Base-by-base conservation (phyloP, 1,140 invertebrate species). In the Dendrolimus kikuchii region DNA sequence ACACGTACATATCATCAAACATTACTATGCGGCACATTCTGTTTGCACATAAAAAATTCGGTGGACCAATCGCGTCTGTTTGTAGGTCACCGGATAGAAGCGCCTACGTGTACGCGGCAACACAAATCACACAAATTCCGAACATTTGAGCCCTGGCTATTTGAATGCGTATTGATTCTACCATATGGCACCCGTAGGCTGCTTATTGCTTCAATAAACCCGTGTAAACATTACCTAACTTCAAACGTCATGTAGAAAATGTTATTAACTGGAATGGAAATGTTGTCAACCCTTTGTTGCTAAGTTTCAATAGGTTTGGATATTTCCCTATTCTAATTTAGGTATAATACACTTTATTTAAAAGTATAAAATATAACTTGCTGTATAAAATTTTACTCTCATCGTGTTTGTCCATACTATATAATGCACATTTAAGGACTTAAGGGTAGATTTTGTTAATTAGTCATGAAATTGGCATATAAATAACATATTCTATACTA, bases 31-130 rank as follows among this genome's bases (percentile, higher is more conserved):
- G 48, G 55, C 43, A 46, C 41, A 55, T 53, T 52, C 53, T 38
- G 44, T 45, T 40, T 61, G 57, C 57, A 55, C 57, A 69, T 72
- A 62, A 72, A 67, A 66, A 64, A 69, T 66, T 66, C 57, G 46
- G 39, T 49, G 55, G 8, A 48, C 46, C 49, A 49, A 51, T 56
- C 49, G 46, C 49, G 46, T 44, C 46, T 57, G 56, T 69, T 65
- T 62, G 51, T 66, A 68, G 68, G 62, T 66, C 63, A 65, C 39
- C 55, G 40, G 55, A 53, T 40, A 45, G 41, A 48, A 47, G 47
- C 57, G 42, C 40, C 46, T 41, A 47, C 51, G 43, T 57, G 51
- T 49, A 44, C 38, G 51, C 8, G 8, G 37, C 46, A 45, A 60
- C 46, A 61, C 62, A 63, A 72, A 69, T 69, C 66, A 61, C 62